Percentiles rank a stretch among this genome's conserved stretches.
Conservation (phyloP, 1,140 invertebrate species). For the Lerema accius region DNA sequence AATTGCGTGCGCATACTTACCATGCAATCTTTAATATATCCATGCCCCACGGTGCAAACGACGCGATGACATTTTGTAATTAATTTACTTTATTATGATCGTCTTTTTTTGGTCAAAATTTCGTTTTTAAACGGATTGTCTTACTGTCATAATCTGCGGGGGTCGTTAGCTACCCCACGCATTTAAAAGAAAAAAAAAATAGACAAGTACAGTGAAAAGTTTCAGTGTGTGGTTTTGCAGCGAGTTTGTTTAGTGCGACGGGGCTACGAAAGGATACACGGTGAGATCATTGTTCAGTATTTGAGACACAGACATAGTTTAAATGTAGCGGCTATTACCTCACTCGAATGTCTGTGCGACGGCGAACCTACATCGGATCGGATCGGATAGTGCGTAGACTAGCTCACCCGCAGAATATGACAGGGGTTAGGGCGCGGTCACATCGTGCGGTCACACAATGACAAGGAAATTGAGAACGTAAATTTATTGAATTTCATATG, state of each 20-base stretch:
- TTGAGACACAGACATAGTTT: constrained; percentile 1
- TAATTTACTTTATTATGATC: neutral
- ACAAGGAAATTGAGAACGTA: neutral
- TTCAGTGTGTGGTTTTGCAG: constrained; percentile 44
- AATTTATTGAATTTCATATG: too few relatives aligned
- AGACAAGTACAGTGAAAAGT: constrained; percentile 36
- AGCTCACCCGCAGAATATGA: constrained; percentile 56
- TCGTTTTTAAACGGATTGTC: neutral
- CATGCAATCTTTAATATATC: neutral
- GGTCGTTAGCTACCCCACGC: constrained; percentile 42
- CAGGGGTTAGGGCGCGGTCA: constrained; percentile 49
- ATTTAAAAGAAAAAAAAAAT: constrained; percentile 3
- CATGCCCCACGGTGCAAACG: neutral
- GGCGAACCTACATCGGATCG: constrained; percentile 49
- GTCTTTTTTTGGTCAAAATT: neutral
- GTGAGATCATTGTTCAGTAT: constrained; percentile 38
- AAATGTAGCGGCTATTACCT: constrained; percentile 5
- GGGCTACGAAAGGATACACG: constrained; percentile 35
- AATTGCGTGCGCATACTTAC: neutral
- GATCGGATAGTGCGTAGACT: constrained; percentile 19
- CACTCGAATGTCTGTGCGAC: constrained; percentile 8
- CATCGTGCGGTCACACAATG: constrained; percentile 26
- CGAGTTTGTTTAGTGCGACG: constrained; percentile 32
- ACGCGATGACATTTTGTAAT: neutral
- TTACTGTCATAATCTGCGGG: constrained; percentile 75